Base-by-base conservation (phyloP, 1,140 invertebrate species). In the Paralvinella palmiformis region DNA sequence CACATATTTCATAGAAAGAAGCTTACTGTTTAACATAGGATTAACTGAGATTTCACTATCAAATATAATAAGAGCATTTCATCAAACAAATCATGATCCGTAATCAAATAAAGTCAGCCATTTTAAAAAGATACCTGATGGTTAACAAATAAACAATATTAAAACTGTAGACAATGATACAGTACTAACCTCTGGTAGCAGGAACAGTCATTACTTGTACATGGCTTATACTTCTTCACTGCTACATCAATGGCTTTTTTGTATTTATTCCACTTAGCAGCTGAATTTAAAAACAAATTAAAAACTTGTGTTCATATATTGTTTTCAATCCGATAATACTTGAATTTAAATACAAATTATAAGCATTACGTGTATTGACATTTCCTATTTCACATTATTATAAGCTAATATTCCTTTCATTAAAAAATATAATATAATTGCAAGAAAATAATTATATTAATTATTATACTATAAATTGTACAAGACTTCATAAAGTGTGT, bases 261-360 rank as follows among this genome's bases (percentile, higher is more conserved):
- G 58, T 60, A 60, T 29, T 35, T 35, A 41, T 60, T 27, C 58
- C 58, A 60, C 33, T 33, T 27, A 32, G 27, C 6, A 52, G 48
- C 48, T 52, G 48, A 5, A 22, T 27, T 2, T 3, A 22, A 52
- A 52, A 7, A 52, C 24, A 20, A 10, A 52, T 2, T 10, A 50
- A 50, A n/a, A n/a, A n/a, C n/a, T n/a, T n/a, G n/a, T n/a, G n/a
- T n/a, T n/a, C n/a, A n/a, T n/a, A n/a, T n/a, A n/a, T n/a, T n/a
- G n/a, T n/a, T n/a, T n/a, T n/a, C n/a, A n/a, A n/a, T n/a, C n/a
- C n/a, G n/a, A n/a, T n/a, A n/a, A n/a, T n/a, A n/a, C n/a, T n/a
- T n/a, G n/a, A n/a, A n/a, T n/a, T n/a, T n/a, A n/a, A n/a, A n/a
- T n/a, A n/a, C n/a, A n/a, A n/a, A n/a, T n/a, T n/a, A n/a, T n/a